Conservation (phyloP, 2,888 invertebrate genomes). For the Nomada flava region DNA sequence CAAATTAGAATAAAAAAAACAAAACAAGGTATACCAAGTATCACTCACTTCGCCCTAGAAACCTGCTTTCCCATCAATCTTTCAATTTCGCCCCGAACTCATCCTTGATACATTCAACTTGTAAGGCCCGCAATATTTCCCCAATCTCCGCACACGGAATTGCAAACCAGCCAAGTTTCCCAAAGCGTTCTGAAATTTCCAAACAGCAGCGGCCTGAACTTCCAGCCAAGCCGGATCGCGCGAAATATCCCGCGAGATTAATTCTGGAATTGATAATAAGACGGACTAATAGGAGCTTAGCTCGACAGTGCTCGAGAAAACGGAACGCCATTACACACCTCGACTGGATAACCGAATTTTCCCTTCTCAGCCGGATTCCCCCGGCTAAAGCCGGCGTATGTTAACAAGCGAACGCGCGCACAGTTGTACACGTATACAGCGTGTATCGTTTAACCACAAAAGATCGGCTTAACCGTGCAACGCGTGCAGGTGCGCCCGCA, state of each 20-base stretch:
- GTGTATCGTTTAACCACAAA: conserved; percentile 71
- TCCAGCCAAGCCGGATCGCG: too few relatives aligned
- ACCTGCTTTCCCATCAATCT: too few relatives aligned
- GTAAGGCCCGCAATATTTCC: neutral
- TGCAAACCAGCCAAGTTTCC: too few relatives aligned
- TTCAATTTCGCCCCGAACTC: too few relatives aligned
- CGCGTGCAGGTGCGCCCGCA: conserved; percentile 73
- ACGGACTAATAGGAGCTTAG: conserved; percentile 25
- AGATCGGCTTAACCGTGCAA: conserved; percentile 71
- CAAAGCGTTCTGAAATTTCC: neutral
- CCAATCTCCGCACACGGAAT: neutral
- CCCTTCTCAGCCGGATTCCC: conserved; percentile 26
- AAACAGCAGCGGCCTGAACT: neutral
- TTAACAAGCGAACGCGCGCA: conserved; percentile 50
- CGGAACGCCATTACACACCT: neutral
- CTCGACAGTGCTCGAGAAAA: neutral
- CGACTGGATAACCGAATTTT: conserved; percentile 32
- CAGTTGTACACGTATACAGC: conserved; percentile 37
- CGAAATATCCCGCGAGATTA: conserved; percentile 30
- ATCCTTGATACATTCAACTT: neutral
- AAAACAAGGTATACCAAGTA: too few relatives aligned
- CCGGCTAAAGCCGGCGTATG: conserved; percentile 27
- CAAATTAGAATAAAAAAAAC: too few relatives aligned
- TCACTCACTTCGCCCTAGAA: too few relatives aligned
- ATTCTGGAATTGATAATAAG: conserved; percentile 44